These are phyloP conservation scores for Flexamia atlantica DNA, from an alignment of 2,888 invertebrate species.

Conservation along the genomic window DNA sequence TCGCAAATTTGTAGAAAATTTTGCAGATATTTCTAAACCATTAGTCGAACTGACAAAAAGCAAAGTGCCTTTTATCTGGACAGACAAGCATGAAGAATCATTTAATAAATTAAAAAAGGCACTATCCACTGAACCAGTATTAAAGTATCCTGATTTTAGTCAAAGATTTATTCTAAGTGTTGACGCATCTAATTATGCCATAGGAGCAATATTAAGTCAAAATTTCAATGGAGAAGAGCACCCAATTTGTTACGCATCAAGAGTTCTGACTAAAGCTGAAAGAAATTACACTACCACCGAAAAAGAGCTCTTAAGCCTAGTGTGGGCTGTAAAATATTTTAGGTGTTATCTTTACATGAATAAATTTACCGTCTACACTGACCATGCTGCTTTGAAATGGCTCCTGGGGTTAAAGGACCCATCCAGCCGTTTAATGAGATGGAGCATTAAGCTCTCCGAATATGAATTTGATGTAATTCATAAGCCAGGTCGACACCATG, in stretches of 20 bases:
- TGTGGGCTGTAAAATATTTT: conserved; percentile 71
- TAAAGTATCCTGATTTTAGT: conserved; percentile 62
- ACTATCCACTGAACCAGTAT: conserved; percentile 31
- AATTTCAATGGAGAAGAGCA: conserved; percentile 70
- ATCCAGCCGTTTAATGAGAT: conserved; percentile 62
- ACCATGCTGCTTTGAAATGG: conserved; percentile 65
- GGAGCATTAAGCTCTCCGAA: conserved; percentile 60
- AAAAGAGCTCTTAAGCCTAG: conserved; percentile 71
- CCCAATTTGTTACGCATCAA: conserved; percentile 72
- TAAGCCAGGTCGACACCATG: conserved; percentile 53
- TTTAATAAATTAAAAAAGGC: neutral
- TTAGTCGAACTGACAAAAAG: conserved; percentile 4
- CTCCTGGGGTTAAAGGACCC: conserved; percentile 64
- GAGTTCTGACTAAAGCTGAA: conserved; percentile 71
- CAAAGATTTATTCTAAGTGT: conserved; percentile 66
- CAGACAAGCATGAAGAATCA: neutral
- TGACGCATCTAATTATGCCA: conserved; percentile 71
- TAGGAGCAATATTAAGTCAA: conserved; percentile 70
- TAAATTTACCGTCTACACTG: conserved; percentile 64
- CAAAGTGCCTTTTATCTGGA: neutral
- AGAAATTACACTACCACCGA: conserved; percentile 70
- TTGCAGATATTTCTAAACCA: conserved; percentile 3
- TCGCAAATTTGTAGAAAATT: neutral
- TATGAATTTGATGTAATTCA: conserved; percentile 64
- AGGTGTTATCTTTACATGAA: conserved; percentile 68